These are phyloP conservation scores for Ceratoteleas bidentatus DNA, from an alignment of 1,140 invertebrate species.

Conservation along the genomic window DNA sequence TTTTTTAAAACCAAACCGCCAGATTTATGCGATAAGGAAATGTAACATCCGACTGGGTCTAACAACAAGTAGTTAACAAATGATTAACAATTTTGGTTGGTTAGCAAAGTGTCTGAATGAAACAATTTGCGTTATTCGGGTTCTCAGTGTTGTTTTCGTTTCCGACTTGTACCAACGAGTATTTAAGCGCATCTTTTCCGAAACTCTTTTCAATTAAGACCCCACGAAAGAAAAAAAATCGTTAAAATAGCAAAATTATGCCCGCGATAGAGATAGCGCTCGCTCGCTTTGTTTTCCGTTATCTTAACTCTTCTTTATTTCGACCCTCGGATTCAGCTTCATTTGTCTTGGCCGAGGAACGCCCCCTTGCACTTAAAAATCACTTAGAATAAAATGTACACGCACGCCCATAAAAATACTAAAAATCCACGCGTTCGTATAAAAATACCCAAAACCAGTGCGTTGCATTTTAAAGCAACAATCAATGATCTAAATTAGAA, in stretches of 20 bases:
- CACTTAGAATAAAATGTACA: slow-evolving; percentile 57
- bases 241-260: slow-evolving; percentile 36
- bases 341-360: slow-evolving; percentile 41
- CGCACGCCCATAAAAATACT: slow-evolving; percentile 15
- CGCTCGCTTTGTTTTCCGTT: slow-evolving; percentile 41
- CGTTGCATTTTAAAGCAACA: slow-evolving; percentile 8
- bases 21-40: no score
- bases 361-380: slow-evolving; percentile 58
- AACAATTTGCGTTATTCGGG: no score
- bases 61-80: no score
- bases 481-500: slow-evolving; percentile 29
- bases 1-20: no score
- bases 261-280: slow-evolving; percentile 17
- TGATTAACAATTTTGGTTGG: no score
- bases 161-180: not conserved
- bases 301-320: slow-evolving; percentile 47
- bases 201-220: slow-evolving; percentile 19
- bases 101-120: no score
- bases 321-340: slow-evolving; percentile 25
- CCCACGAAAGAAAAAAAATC: slow-evolving; percentile 10
- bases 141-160: no score
- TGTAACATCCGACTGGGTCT: no score
- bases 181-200: no score
- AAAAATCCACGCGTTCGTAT: slow-evolving; percentile 19
- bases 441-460: no score